Conservation (phyloP, 2,888 invertebrate species). For the Pycnomerus fuliginosus region DNA sequence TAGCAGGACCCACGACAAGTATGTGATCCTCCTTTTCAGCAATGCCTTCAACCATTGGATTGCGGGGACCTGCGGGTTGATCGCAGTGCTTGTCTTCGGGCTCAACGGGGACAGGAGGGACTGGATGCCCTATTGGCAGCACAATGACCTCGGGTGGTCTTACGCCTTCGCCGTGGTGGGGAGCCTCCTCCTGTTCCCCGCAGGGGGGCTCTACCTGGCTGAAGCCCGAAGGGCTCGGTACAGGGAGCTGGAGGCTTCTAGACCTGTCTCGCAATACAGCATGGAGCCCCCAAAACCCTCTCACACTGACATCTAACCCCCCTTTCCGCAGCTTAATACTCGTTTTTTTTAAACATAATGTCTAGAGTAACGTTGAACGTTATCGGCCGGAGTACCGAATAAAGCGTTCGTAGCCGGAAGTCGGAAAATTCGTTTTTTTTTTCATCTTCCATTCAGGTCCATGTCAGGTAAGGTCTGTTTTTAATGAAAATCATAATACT, state of each 20-base stretch:
- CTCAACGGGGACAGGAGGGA: constrained; percentile 87
- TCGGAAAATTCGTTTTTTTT: too few relatives aligned
- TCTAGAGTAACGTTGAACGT: too few relatives aligned
- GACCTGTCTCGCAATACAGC: constrained; percentile 64
- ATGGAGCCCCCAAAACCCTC: constrained; percentile 68
- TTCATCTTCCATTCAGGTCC: too few relatives aligned
- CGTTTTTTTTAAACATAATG: too few relatives aligned
- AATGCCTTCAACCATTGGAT: constrained; percentile 72
- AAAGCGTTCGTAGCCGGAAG: too few relatives aligned
- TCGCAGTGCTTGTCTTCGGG: constrained; percentile 86
- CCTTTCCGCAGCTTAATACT: background rate
- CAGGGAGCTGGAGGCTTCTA: constrained; percentile 69
- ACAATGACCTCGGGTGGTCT: constrained; percentile 93
- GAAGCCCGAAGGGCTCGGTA: constrained; percentile 80
- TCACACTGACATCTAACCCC: constrained; percentile 72
- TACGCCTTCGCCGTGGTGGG: constrained; percentile 85
- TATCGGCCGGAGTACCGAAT: too few relatives aligned
- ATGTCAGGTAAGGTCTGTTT: too few relatives aligned
- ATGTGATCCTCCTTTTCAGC: constrained; percentile 70
- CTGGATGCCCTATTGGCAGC: constrained; percentile 96
- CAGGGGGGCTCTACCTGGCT: constrained; percentile 77
- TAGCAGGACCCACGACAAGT: constrained; percentile 74
- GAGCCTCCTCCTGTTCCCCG: constrained; percentile 70
- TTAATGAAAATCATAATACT: too few relatives aligned
- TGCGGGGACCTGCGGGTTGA: constrained; percentile 76